Conservation (phyloP, 2,797 vertebrate species). For the Poeciliopsis paucimaculata region DNA sequence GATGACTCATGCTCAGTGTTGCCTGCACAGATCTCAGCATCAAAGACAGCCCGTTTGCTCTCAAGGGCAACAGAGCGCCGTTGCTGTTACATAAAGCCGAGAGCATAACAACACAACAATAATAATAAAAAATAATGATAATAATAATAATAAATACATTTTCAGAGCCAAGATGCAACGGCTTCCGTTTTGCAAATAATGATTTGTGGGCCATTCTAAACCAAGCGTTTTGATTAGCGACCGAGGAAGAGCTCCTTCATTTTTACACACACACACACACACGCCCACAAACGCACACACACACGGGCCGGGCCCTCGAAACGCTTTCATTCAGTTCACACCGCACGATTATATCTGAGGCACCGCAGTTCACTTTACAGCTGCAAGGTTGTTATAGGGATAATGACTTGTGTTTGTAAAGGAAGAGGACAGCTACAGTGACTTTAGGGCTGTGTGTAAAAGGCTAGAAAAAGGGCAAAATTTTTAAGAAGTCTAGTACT, state of each 20-base stretch:
- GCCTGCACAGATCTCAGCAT: conserved; percentile 74
- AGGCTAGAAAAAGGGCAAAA: neutral
- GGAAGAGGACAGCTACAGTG: neutral
- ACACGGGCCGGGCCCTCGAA: neutral
- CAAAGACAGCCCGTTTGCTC: conserved; percentile 74
- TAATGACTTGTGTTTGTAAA: neutral
- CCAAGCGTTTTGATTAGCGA: conserved; percentile 21
- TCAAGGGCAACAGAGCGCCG: conserved; percentile 71
- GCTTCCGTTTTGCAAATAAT: conserved; percentile 57
- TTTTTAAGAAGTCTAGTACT: neutral
- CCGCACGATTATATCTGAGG: conserved; percentile 10
- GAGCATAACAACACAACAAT: conserved; percentile 55
- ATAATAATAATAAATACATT: conserved; percentile 49
- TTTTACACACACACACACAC: neutral
- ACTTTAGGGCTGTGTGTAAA: neutral
- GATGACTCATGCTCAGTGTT: conserved; percentile 76
- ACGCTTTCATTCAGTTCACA: conserved; percentile 5
- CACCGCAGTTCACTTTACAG: neutral
- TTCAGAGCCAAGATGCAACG: conserved; percentile 41
- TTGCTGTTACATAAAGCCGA: conserved; percentile 75
- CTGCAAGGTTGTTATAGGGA: neutral
- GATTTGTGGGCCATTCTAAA: conserved; percentile 39
- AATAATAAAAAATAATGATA: conserved; percentile 16
- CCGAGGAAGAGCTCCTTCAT: conserved; percentile 7
- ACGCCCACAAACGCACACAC: neutral